Conservation (phyloP, 2,888 invertebrate species). For the Tiphia femorata region DNA sequence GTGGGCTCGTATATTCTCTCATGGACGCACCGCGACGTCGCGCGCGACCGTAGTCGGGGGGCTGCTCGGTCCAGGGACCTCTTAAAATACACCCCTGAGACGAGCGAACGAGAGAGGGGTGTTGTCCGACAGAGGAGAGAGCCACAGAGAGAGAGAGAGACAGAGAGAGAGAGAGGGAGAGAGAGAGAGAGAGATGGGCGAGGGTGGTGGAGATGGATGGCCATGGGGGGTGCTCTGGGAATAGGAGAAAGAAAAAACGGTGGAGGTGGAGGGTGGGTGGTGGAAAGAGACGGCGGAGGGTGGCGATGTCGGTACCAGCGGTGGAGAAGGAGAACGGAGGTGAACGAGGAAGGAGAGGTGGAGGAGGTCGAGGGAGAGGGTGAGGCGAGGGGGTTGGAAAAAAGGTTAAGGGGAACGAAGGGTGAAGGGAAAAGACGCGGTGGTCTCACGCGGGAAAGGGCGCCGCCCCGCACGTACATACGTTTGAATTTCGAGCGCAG, state of each 20-base stretch:
- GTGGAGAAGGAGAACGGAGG: slow-evolving; percentile 8
- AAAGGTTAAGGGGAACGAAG: slow-evolving; percentile 20
- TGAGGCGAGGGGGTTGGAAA: slow-evolving; percentile 2
- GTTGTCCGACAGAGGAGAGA: too few relatives aligned
- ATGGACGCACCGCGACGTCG: slow-evolving; percentile 33
- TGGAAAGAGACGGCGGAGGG: slow-evolving; percentile 5
- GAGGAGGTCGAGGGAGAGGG: slow-evolving; percentile 1
- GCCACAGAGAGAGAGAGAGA: slow-evolving; percentile 6
- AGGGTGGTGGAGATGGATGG: slow-evolving; percentile 19
- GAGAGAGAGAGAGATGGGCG: slow-evolving; percentile 1
- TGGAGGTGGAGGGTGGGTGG: slow-evolving; percentile 1
- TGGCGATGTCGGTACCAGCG: slow-evolving; percentile 6
- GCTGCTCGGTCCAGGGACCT: slow-evolving; percentile 46
- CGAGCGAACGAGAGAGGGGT: too few relatives aligned
- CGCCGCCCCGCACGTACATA: slow-evolving; percentile 59
- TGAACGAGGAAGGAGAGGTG: slow-evolving; percentile 1
- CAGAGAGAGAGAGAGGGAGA: slow-evolving; percentile 17
- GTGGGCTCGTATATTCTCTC: slow-evolving; percentile 37
- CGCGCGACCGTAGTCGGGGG: too few relatives aligned
- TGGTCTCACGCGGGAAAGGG: slow-evolving; percentile 50
- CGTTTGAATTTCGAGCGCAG: slow-evolving; percentile 60
- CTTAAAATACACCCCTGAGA: slow-evolving; percentile 63
- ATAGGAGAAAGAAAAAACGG: slow-evolving; percentile 22
- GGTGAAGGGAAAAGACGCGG: slow-evolving; percentile 47
- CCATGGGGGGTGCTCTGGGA: slow-evolving; percentile 31